phyloP scores from a whole-genome alignment of 2,888 invertebrate genomes.

The Aphrophora alni region DNA sequence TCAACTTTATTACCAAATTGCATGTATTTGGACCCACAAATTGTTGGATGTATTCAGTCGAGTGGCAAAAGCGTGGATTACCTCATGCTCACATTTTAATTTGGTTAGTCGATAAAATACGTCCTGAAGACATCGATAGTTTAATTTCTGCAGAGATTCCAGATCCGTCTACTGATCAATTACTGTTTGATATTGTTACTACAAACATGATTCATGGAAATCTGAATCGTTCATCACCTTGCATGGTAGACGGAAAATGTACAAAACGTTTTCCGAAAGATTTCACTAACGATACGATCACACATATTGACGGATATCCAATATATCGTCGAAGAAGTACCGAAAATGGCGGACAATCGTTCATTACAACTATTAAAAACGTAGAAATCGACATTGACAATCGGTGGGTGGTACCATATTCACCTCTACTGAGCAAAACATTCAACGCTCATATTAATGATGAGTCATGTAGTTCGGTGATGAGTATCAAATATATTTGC shows the following conservation, averaged over 20 bases:
- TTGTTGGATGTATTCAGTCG: constrained; percentile 49
- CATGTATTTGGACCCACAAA: constrained; percentile 42
- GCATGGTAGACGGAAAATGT: constrained; percentile 51
- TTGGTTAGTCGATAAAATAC: constrained; percentile 3
- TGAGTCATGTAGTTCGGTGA: constrained; percentile 56
- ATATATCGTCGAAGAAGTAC: constrained; percentile 46
- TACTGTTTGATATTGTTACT: constrained; percentile 49
- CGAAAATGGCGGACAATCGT: constrained; percentile 45
- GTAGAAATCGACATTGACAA: constrained; percentile 37
- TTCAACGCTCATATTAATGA: constrained; percentile 52
- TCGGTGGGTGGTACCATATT: constrained; percentile 48
- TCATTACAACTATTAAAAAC: constrained; percentile 10
- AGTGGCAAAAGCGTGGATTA: constrained; percentile 38
- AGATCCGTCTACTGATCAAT: constrained; percentile 48
- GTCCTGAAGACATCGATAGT: constrained; percentile 16
- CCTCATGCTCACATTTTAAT: constrained; percentile 26
- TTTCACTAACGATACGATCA: constrained; percentile 48
- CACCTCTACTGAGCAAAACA: constrained; percentile 44
- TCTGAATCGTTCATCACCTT: constrained; percentile 48
- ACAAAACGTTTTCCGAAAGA: constrained; percentile 47
- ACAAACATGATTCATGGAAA: constrained; percentile 55
- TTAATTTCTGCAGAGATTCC: constrained; percentile 52
- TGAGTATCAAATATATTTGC: constrained; percentile 56
- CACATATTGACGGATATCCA: constrained; percentile 51
- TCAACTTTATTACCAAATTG: constrained; percentile 39